A percentile compares a stretch with the other conserved stretches of the same genome.
These are phyloP conservation scores for Papilio elwesi DNA, from an alignment of 2,888 invertebrate species.

Conservation along the genomic window DNA sequence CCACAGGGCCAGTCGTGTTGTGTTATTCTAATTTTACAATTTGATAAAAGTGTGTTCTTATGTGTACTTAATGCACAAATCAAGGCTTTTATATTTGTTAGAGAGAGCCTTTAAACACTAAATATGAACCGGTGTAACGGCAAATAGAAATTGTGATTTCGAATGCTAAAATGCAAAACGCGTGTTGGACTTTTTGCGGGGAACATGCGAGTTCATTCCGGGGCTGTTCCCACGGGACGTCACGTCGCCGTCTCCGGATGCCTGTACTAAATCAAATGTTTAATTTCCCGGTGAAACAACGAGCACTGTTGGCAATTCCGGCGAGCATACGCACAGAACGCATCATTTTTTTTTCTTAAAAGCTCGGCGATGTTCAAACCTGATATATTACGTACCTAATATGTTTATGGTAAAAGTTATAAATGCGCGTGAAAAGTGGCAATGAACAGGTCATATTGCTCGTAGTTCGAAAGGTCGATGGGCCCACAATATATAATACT, in stretches of 20 bases:
- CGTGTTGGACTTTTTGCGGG: conserved; percentile 8
- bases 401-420: too few relatives aligned
- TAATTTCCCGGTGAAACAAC: background rate
- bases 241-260: background rate
- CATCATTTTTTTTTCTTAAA: background rate
- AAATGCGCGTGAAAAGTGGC: too few relatives aligned
- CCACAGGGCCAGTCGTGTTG: conserved; percentile 58
- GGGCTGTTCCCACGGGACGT: conserved; percentile 14
- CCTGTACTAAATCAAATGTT: conserved; percentile 9
- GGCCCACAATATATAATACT: too few relatives aligned
- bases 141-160: background rate
- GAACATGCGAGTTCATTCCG: background rate
- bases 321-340: background rate
- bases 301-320: background rate
- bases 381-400: too few relatives aligned
- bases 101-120: background rate
- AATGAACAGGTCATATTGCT: too few relatives aligned
- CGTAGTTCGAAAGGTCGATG: too few relatives aligned
- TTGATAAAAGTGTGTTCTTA: conserved; percentile 59
- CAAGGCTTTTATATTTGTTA: conserved; percentile 45
- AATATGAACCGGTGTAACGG: background rate
- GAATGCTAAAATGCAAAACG: conserved; percentile 5
- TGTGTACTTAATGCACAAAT: conserved; percentile 55
- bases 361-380: background rate
- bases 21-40: conserved; percentile 61